Base-by-base conservation (phyloP, 2,888 invertebrate genomes). In the Pammene fasciana region DNA sequence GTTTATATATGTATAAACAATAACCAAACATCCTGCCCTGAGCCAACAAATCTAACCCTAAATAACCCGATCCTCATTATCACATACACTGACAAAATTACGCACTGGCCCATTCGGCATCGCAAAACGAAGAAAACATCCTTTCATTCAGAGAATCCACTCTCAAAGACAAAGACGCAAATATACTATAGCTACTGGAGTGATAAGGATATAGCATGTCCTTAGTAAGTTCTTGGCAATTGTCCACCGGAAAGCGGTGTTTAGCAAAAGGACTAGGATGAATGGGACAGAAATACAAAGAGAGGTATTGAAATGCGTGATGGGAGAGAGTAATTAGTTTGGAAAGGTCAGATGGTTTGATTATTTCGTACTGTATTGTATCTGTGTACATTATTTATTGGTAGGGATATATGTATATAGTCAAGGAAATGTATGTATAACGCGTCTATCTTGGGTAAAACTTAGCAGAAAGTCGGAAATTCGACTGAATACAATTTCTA, bases 181-280 rank as follows among this genome's bases (percentile, higher is more conserved):
- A 76, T 83, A 87, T 71, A n/a, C n/a, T 70, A 71, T 36, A 57
- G 16, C 11, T 11, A 64, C 52, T 62, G 38, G 85, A 65, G 68
- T 13, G 79, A 86, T 45, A 75, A 74, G 72, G 86, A 87, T 41
- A 68, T 76, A 59, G 38, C 72, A 84, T 81, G 78, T 83, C 85
- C 85, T 87, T 83, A 84, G 78, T 81, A 85, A 82, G 79, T 52
- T 88, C 91, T 92, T 92, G 92, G 92, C 92, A 92, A 88, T 89
- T 87, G 90, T 90, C 92, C 92, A 92, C 92, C 86, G 92, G 92
- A 92, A 90, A 85, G 83, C 85, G 85, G 84, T 82, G 86, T 89
- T 85, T 82, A 85, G 86, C 86, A 91, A 92, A 85, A 90, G 86
- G 89, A 88, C 79, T 76, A 84, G 76, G 81, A 79, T 78, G 82